Evolutionary conservation across 2,113 vertebrate genomes (phyloP).

Genomic region (Hydrolagus affinis): DNA sequence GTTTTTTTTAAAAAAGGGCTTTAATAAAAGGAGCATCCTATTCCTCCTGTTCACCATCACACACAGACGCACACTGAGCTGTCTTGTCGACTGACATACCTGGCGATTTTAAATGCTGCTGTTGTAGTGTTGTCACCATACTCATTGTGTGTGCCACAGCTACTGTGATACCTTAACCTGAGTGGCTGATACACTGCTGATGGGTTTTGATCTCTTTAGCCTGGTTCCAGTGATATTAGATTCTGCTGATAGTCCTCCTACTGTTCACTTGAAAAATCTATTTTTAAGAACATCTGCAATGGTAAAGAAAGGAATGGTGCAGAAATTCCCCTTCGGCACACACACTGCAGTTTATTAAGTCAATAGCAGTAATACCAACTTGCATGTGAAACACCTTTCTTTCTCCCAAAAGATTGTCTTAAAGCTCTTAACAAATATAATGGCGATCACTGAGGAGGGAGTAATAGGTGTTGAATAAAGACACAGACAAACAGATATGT

Average conservation of each 20-base stretch:
- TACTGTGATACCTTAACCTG: background rate
- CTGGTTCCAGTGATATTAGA: background rate
- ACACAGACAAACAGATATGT: background rate
- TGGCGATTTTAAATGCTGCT: background rate
- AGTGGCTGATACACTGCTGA: background rate
- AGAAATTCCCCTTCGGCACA: constrained; percentile 3
- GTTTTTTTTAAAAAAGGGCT: background rate
- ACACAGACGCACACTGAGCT: background rate
- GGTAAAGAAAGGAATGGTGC: background rate
- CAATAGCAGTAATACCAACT: no score
- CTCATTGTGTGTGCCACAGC: background rate
- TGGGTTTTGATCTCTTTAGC: background rate
- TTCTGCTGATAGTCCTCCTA: background rate
- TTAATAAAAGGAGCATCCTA: background rate
- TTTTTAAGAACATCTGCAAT: background rate
- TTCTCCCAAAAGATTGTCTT: no score
- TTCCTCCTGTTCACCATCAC: no score
- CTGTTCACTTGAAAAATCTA: no score
- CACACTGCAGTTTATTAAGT: background rate
- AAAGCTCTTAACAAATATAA: no score
- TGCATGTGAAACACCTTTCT: no score
- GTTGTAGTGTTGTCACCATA: background rate
- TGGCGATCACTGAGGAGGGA: no score
- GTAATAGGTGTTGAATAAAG: background rate
- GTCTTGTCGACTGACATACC: background rate